phyloP scores from a whole-genome alignment of 2,888 invertebrate species.

The Nemurella pictetii region DNA sequence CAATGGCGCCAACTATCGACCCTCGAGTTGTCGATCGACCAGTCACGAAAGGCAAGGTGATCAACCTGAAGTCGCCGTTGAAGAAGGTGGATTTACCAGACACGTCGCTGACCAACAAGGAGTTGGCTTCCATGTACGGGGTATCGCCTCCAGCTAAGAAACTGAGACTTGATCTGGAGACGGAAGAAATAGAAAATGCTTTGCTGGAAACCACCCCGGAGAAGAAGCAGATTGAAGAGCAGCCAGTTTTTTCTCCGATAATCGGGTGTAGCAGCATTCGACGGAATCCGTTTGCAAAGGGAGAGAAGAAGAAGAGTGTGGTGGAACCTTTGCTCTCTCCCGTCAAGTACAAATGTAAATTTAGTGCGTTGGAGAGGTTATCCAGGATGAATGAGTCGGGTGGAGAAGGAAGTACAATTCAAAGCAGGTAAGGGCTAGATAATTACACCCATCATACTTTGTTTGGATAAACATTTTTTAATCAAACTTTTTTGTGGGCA shows the following conservation, averaged over 20 bases:
- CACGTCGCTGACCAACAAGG: conserved; percentile 13
- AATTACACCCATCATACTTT: too few species aligned
- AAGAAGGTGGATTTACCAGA: background rate
- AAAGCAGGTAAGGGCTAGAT: conserved; percentile 36
- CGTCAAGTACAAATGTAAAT: background rate
- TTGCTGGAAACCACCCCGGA: background rate
- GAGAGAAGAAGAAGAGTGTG: background rate
- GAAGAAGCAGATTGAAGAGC: background rate
- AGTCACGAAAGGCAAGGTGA: conserved; percentile 29
- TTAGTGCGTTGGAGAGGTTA: conserved; percentile 38
- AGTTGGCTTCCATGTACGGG: conserved; percentile 29
- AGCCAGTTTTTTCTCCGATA: conserved; percentile 27
- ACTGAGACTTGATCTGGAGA: background rate
- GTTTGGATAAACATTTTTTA: too few species aligned
- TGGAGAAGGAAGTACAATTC: conserved; percentile 30
- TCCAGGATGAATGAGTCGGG: background rate
- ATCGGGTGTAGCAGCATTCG: background rate
- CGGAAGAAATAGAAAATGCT: background rate
- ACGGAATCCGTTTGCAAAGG: conserved; percentile 32
- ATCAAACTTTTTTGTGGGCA: too few species aligned
- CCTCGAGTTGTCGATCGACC: conserved; percentile 31
- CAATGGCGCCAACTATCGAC: background rate
- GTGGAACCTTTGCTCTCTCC: background rate
- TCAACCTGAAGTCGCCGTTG: background rate
- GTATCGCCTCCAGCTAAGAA: background rate